A percentile compares a stretch with the other conserved stretches of the same genome.
Conservation (phyloP, 2,113 vertebrate genomes). For the Notarius lentiginosus region DNA sequence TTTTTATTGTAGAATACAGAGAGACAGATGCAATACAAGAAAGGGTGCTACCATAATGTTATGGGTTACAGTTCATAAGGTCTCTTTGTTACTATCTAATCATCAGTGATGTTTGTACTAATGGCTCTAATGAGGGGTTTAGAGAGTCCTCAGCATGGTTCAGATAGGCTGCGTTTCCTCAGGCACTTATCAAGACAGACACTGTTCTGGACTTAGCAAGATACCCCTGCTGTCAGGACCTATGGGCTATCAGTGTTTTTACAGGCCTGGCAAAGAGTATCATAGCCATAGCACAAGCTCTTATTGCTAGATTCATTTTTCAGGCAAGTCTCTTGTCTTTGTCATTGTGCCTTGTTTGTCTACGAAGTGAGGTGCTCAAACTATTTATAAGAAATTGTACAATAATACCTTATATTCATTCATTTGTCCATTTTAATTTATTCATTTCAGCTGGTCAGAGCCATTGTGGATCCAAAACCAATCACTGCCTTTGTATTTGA, state of each 20-base stretch:
- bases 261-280: slow-evolving; percentile 34
- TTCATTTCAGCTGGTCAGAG: not conserved
- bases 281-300: not conserved
- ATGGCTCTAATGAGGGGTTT: slow-evolving; percentile 38
- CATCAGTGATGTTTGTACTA: slow-evolving; percentile 43
- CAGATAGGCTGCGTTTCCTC: slow-evolving; percentile 32
- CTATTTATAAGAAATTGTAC: not conserved
- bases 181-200: slow-evolving; percentile 45
- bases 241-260: slow-evolving; percentile 40
- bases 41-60: not conserved
- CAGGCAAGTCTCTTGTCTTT: not conserved
- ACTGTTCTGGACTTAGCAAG: slow-evolving; percentile 18
- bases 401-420: not conserved
- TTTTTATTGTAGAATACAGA: not conserved
- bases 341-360: not conserved
- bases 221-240: slow-evolving; percentile 29
- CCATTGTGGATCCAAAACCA: not conserved
- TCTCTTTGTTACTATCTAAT: slow-evolving; percentile 43
- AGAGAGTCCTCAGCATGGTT: slow-evolving; percentile 7
- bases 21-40: not conserved
- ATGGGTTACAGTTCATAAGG: slow-evolving; percentile 9
- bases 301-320: not conserved
- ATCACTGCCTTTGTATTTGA: not conserved
- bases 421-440: not conserved
- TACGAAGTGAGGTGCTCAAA: not conserved